Conservation (phyloP, 2,797 vertebrate species). For the Vespertilio murinus region DNA sequence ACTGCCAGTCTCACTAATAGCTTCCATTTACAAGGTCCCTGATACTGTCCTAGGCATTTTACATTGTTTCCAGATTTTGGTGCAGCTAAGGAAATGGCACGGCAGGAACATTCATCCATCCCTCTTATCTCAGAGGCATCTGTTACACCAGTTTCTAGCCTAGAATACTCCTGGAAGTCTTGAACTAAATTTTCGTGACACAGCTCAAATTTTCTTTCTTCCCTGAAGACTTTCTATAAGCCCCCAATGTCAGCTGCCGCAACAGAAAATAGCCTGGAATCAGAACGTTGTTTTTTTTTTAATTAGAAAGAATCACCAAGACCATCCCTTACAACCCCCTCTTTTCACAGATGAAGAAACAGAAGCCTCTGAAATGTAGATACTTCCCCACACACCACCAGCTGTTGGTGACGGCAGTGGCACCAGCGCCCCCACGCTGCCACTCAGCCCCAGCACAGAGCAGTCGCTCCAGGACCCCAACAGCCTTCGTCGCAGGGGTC, state of each 20-base stretch:
- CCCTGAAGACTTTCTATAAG: not conserved
- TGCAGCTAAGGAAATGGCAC: not conserved
- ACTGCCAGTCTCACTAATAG: not conserved
- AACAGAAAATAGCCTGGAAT: not conserved
- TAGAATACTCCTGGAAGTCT: not conserved
- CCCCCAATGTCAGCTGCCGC: not conserved
- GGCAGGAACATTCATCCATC: not conserved
- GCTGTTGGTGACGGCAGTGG: not conserved
- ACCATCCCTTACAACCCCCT: not conserved
- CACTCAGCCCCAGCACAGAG: not conserved
- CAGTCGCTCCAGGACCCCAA: no score
- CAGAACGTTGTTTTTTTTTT: not conserved
- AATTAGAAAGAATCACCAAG: not conserved
- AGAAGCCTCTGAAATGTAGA: not conserved
- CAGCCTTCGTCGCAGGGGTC: rapidly evolving
- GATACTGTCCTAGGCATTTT: not conserved
- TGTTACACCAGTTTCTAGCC: not conserved
- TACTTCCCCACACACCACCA: not conserved
- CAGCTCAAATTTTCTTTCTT: not conserved
- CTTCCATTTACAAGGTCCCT: not conserved
- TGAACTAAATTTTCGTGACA: not conserved
- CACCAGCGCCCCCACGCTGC: no score
- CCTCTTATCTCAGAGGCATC: not conserved
- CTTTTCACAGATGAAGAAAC: not conserved
- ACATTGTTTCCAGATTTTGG: not conserved